Conservation (phyloP, 2,888 invertebrate species). For the Drosophila vallismaia region DNA sequence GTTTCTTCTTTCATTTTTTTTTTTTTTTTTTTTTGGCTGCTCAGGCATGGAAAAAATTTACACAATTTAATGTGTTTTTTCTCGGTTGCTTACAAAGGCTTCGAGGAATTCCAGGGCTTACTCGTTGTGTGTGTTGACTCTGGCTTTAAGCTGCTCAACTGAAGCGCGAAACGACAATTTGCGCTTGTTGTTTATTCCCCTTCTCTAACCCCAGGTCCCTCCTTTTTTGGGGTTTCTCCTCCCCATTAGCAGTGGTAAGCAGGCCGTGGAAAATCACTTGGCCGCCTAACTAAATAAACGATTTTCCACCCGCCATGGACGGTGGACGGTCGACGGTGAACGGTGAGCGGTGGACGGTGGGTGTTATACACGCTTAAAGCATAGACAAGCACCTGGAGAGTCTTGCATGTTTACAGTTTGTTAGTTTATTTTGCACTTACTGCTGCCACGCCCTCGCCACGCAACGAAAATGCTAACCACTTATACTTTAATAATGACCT, state of each 20-base stretch:
- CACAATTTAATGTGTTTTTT: constrained; percentile 50
- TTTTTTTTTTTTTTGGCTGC: constrained; percentile 15
- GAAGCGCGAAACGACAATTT: constrained; percentile 77
- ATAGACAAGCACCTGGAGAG: constrained; percentile 31
- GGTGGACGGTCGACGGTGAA: background rate
- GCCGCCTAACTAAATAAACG: constrained; percentile 45
- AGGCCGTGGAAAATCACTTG: constrained; percentile 52
- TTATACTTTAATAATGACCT: constrained; percentile 15
- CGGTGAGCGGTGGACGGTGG: constrained; percentile 2
- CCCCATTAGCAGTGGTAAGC: constrained; percentile 59
- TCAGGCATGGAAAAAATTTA: constrained; percentile 50
- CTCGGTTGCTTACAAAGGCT: constrained; percentile 56
- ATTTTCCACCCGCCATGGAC: constrained; percentile 8
- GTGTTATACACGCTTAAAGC: constrained; percentile 27
- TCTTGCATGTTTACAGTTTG: constrained; percentile 61
- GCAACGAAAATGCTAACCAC: constrained; percentile 10
- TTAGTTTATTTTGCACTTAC: constrained; percentile 53
- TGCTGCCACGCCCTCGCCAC: constrained; percentile 12
- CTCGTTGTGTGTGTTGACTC: constrained; percentile 63
- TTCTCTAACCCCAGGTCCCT: constrained; percentile 16
- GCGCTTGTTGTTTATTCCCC: constrained; percentile 60
- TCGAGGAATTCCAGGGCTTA: constrained; percentile 55
- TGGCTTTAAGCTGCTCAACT: constrained; percentile 78
- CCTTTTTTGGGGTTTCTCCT: constrained; percentile 19
- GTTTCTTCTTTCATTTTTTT: constrained; percentile 18